Evolutionary conservation across 2,888 invertebrate species (phyloP).

Genomic region (Eudasyphora cyanicolor): DNA sequence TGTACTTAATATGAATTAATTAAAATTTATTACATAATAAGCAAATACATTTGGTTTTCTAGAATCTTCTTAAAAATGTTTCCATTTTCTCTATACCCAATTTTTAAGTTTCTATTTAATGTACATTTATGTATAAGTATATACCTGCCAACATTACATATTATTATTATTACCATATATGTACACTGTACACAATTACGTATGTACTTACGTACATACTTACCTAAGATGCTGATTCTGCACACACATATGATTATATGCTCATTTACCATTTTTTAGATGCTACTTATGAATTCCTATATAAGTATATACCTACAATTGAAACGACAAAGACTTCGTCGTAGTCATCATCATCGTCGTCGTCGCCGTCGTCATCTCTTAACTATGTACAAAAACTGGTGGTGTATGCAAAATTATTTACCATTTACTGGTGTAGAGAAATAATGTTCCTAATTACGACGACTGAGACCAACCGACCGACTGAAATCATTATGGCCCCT

Average conservation of each 20-base stretch:
- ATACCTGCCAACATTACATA: background rate
- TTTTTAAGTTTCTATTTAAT: background rate
- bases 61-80: background rate
- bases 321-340: background rate
- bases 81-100: slow-evolving; percentile 12
- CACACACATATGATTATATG: slow-evolving; percentile 25
- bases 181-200: background rate
- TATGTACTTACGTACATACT: background rate
- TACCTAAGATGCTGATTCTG: background rate
- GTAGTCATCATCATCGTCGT: background rate
- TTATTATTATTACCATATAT: background rate
- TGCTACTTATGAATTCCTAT: slow-evolving; percentile 14
- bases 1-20: too few relatives aligned
- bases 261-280: slow-evolving; percentile 36
- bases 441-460: slow-evolving; percentile 20
- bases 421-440: slow-evolving; percentile 24
- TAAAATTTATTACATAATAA: background rate
- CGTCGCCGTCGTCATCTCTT: background rate
- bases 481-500: slow-evolving; percentile 8
- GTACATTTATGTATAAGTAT: background rate
- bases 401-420: slow-evolving; percentile 28
- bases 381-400: background rate
- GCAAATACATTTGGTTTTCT: background rate
- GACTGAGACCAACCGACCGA: background rate
- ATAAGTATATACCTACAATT: too few relatives aligned